These are phyloP conservation scores for Eurystomus gularis DNA, from an alignment of 2,113 vertebrate genomes.

Conservation along the genomic window DNA sequence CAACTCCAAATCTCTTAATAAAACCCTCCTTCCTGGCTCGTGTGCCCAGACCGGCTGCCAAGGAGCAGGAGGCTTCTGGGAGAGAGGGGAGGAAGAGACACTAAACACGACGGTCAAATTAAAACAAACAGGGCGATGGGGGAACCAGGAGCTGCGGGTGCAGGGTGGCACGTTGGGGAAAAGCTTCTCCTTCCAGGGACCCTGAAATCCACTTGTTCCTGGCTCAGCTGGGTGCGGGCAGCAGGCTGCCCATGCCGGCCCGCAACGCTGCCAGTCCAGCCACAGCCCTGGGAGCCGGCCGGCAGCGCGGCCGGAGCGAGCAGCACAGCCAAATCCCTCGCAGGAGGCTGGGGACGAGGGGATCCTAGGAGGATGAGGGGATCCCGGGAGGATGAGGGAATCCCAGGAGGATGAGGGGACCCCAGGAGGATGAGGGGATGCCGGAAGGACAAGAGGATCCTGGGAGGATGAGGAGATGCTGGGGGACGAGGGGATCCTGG, in stretches of 20 bases:
- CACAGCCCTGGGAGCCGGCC: neutral
- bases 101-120: neutral
- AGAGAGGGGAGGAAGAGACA: neutral
- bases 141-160: neutral
- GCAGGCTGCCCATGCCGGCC: neutral
- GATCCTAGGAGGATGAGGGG: neutral
- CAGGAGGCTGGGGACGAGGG: neutral
- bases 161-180: fast-evolving
- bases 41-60: neutral
- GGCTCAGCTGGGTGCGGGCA: neutral
- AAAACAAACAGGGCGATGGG: neutral
- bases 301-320: neutral
- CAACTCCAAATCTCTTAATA: neutral
- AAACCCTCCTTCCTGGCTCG: neutral
- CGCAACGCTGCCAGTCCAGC: neutral
- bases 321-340: neutral
- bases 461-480: neutral
- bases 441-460: neutral
- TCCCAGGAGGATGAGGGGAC: neutral
- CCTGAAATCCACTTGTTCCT: fast-evolving
- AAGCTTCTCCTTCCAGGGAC: neutral
- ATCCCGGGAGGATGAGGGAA: neutral
- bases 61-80: slow-evolving; percentile 50
- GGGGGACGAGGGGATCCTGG: neutral
- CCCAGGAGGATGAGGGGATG: neutral